A percentile compares a stretch with the other conserved stretches of the same genome.
Evolutionary conservation across 1,140 invertebrate genomes (phyloP).

Genomic region (Tetramorium alpestre): DNA sequence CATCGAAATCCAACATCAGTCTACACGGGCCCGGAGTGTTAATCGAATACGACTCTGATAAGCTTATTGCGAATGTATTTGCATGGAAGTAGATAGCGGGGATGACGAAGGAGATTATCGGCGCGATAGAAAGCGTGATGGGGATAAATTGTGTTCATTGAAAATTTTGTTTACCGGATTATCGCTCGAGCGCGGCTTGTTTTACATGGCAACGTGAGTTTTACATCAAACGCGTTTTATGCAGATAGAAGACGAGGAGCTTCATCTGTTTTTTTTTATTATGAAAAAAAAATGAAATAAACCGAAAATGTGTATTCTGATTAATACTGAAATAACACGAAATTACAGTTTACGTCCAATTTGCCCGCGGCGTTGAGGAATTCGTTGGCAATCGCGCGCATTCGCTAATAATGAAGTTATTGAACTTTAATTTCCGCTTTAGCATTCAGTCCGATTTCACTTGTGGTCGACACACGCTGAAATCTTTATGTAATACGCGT

Average conservation of each 20-base stretch:
- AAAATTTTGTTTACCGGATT: conserved; percentile 59
- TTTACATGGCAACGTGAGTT: conserved; percentile 31
- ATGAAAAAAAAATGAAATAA: not conserved
- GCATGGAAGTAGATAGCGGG: conserved; percentile 14
- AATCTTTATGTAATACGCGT: conserved; percentile 61
- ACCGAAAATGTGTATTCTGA: not conserved
- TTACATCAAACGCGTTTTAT: conserved; percentile 26
- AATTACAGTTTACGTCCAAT: conserved; percentile 17
- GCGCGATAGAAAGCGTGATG: not conserved
- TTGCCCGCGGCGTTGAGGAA: conserved; percentile 11
- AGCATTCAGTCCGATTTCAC: conserved; percentile 72
- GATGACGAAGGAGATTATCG: conserved; percentile 26
- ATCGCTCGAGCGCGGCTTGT: conserved; percentile 17
- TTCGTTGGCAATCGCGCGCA: conserved; percentile 8
- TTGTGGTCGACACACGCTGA: conserved; percentile 51
- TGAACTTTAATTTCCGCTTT: conserved; percentile 75
- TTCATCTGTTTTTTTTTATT: not conserved
- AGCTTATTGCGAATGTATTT: conserved; percentile 43
- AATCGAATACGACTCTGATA: conserved; percentile 42
- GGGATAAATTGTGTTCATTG: conserved; percentile 42
- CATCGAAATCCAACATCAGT: conserved; percentile 24
- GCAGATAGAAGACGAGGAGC: not conserved
- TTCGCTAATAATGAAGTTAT: conserved; percentile 71
- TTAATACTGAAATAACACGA: not conserved
- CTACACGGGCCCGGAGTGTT: conserved; percentile 13